phyloP scores from a whole-genome alignment of 2,113 vertebrate genomes.

The Epinephelus lanceolatus region DNA sequence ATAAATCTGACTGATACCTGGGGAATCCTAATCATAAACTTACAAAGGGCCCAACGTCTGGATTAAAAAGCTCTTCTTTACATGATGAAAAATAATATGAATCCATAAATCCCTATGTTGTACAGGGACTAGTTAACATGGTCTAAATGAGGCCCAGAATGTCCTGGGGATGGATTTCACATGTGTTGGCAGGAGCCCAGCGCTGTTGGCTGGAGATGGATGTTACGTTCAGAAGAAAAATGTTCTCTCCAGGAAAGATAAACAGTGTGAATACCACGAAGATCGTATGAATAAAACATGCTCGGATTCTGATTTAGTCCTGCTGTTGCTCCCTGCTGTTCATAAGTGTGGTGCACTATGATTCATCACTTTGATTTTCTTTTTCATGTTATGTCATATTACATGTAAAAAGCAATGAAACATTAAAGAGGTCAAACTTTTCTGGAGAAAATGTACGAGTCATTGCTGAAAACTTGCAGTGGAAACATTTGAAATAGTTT shows the following conservation, averaged over 20 bases:
- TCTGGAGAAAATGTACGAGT: not conserved
- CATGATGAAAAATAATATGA: not conserved
- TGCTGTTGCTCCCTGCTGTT: not conserved
- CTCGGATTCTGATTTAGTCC: not conserved
- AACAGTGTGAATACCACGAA: slow-evolving; percentile 11
- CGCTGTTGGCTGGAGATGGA: slow-evolving; percentile 19
- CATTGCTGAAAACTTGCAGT: not conserved
- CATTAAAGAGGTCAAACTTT: not conserved
- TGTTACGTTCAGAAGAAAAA: slow-evolving; percentile 26
- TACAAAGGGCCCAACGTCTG: not conserved
- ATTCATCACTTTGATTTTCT: not conserved
- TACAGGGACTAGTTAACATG: not conserved
- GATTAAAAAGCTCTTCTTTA: not conserved
- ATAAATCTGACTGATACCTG: too few species aligned
- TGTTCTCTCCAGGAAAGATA: slow-evolving; percentile 26
- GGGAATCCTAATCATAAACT: not conserved
- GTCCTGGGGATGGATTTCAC: slow-evolving; percentile 43
- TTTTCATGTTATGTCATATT: not conserved
- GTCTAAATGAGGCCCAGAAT: slow-evolving; percentile 24
- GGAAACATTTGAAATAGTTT: not conserved
- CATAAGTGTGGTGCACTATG: not conserved
- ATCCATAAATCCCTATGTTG: not conserved
- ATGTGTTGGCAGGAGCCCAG: slow-evolving; percentile 35
- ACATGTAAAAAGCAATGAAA: not conserved
- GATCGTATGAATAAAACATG: slow-evolving; percentile 29